These are phyloP conservation scores for Ceratosolen fusciceps DNA, from an alignment of 1,140 invertebrate genomes.

Conservation along the genomic window DNA sequence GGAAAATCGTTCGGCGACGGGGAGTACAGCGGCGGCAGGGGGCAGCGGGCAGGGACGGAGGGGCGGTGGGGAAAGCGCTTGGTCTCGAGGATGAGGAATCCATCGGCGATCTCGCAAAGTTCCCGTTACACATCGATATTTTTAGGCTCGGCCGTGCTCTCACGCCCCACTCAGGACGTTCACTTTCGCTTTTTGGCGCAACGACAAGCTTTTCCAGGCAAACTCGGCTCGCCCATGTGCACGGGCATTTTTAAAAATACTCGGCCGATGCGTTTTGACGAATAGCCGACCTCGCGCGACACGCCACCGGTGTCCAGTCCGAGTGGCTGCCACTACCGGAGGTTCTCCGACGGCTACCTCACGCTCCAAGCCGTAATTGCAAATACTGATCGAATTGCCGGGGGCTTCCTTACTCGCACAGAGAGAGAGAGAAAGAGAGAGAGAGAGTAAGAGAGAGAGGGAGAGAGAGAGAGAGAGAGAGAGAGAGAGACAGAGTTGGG, in stretches of 20 bases:
- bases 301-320: background rate
- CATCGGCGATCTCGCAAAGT: constrained; percentile 23
- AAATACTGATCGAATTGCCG: no score
- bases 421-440: no score
- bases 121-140: constrained; percentile 57
- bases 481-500: no score
- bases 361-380: no score
- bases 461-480: no score
- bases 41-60: no score
- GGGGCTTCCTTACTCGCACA: no score
- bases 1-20: constrained; percentile 9
- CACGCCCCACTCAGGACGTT: constrained; percentile 57
- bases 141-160: constrained; percentile 57
- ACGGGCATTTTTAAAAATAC: constrained; percentile 61
- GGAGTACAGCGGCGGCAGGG: no score
- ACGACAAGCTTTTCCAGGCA: constrained; percentile 64
- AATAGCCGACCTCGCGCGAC: constrained; percentile 52
- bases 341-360: background rate
- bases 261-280: constrained; percentile 62
- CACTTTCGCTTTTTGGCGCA: constrained; percentile 66
- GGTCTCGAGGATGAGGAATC: constrained; percentile 51
- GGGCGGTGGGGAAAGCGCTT: constrained; percentile 51
- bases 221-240: constrained; percentile 51
- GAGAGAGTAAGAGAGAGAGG: no score
- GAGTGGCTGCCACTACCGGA: background rate